Percentiles rank a stretch among this genome's conserved stretches.
phyloP scores from a whole-genome alignment of 2,888 invertebrate genomes.

The Chrysina gloriosa region DNA sequence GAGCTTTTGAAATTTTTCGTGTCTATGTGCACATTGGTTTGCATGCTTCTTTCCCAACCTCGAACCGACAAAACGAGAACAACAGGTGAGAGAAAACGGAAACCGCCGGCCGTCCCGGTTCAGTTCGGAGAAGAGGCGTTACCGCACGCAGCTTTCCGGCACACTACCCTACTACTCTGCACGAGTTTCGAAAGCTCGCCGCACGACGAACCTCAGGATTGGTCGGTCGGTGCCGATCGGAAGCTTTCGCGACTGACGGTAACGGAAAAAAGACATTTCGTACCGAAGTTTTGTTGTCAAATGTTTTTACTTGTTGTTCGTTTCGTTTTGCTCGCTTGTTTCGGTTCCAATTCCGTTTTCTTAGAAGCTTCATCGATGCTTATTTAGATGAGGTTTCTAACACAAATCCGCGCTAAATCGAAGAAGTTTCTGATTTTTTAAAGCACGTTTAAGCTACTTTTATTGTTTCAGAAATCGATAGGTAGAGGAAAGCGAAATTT shows the following conservation, averaged over 20 bases:
- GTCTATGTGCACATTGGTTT: constrained; percentile 82
- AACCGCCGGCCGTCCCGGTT: neutral
- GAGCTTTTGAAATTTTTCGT: constrained; percentile 74
- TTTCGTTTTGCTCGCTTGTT: no score
- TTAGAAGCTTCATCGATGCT: no score
- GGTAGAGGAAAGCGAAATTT: no score
- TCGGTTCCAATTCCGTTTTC: no score
- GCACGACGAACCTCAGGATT: constrained; percentile 41
- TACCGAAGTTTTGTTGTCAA: neutral
- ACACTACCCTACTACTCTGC: constrained; percentile 53
- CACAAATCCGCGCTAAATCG: no score
- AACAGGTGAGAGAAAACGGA: constrained; percentile 2
- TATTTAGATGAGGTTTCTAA: no score
- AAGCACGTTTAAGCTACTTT: no score
- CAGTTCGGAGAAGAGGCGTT: neutral
- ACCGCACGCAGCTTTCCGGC: constrained; percentile 53
- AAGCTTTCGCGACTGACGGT: constrained; percentile 14
- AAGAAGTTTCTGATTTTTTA: no score
- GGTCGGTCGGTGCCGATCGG: constrained; percentile 53
- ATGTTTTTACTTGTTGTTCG: no score
- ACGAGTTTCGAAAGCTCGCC: neutral
- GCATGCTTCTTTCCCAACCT: constrained; percentile 66
- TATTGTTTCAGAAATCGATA: no score
- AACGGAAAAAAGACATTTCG: neutral
- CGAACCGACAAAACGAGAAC: constrained; percentile 41